Percentiles rank a stretch among this genome's conserved stretches.
Conservation (phyloP, 1,140 invertebrate genomes). For the Neodiprion lecontei region DNA sequence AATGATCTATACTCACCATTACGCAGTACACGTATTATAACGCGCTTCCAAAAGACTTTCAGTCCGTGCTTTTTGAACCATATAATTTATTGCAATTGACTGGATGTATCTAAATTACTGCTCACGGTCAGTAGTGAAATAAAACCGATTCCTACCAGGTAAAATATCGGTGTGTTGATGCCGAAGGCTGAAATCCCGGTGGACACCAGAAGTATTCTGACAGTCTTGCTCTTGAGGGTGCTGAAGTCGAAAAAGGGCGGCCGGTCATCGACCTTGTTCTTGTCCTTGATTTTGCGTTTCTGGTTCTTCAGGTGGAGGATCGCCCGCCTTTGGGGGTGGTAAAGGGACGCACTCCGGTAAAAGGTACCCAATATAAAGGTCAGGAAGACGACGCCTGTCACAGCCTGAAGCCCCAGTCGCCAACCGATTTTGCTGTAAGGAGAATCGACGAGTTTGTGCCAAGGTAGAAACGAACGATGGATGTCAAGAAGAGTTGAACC, state of each 20-base stretch:
- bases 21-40: too few relatives aligned
- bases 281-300: conserved; percentile 82
- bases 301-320: conserved; percentile 92
- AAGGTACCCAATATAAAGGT: conserved; percentile 89
- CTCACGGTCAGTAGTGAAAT: too few relatives aligned
- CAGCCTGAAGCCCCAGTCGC: conserved; percentile 84
- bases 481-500: too few relatives aligned
- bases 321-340: conserved; percentile 87
- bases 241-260: conserved; percentile 87
- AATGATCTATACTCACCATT: too few relatives aligned
- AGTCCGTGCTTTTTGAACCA: too few relatives aligned
- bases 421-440: conserved; percentile 82
- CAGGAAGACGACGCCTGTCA: conserved; percentile 82
- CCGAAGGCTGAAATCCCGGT: conserved; percentile 81
- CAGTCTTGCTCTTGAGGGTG: conserved; percentile 82
- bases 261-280: conserved; percentile 76
- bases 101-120: too few relatives aligned
- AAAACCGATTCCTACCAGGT: conserved; percentile 66
- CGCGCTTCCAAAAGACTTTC: too few relatives aligned
- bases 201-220: conserved; percentile 82
- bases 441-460: neutral
- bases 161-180: conserved; percentile 87
- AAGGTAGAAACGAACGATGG: too few relatives aligned
- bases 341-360: conserved; percentile 88
- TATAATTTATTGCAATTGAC: too few relatives aligned